Percentiles rank a stretch among this genome's conserved stretches.
These are phyloP conservation scores for Botrylloides violaceus DNA, from an alignment of 23 tunicate species.

Conservation along the genomic window DNA sequence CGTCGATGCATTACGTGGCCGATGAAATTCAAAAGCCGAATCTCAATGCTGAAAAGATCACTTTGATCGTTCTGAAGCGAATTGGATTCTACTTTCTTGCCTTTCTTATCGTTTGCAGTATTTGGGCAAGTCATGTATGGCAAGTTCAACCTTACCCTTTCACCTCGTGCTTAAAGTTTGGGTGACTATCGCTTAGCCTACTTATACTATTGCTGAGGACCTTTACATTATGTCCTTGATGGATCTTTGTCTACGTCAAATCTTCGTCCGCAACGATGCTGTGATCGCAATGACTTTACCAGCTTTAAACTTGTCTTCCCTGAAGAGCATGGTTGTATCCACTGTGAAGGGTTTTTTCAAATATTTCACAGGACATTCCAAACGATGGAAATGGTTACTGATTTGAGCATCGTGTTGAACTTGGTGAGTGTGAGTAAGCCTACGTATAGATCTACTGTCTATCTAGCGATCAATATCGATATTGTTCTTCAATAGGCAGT, in stretches of 20 bases:
- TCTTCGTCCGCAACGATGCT: no score
- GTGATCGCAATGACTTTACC: no score
- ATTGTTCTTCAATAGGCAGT: neutral
- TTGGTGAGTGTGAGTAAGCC: neutral
- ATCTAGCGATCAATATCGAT: neutral
- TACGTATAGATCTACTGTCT: neutral
- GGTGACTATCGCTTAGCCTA: no score
- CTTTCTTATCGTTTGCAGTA: constrained; percentile 12
- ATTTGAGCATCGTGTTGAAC: neutral
- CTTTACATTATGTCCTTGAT: no score
- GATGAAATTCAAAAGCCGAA: constrained; percentile 1
- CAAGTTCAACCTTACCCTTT: no score
- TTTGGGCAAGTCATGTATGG: constrained; percentile 27
- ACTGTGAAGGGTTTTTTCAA: no score
- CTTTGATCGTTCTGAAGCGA: neutral
- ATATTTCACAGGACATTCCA: neutral
- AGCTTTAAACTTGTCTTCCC: no score
- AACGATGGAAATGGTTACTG: neutral
- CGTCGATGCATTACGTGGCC: constrained; percentile 13
- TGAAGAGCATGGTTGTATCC: no score
- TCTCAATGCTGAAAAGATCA: neutral
- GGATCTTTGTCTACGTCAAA: no score
- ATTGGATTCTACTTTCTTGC: constrained; percentile 10
- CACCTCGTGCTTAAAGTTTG: no score
- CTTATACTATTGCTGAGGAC: no score